These are phyloP conservation scores for Hemicordylus capensis DNA, from an alignment of 2,113 vertebrate species.

Conservation along the genomic window DNA sequence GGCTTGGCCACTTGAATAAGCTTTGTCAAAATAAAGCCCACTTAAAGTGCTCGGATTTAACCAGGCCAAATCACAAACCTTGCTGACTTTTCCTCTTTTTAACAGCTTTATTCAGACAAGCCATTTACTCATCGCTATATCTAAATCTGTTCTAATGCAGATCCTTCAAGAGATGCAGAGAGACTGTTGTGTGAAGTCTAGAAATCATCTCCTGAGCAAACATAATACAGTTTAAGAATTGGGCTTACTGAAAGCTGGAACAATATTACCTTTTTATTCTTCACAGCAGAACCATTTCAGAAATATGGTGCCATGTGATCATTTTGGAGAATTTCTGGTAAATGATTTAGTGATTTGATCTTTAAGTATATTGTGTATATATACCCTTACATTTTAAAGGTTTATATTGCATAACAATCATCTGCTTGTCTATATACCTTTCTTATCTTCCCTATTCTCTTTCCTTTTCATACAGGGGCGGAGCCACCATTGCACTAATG, in stretches of 20 bases:
- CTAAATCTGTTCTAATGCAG: slow-evolving; percentile 53
- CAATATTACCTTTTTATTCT: slow-evolving; percentile 26
- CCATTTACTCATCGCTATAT: slow-evolving; percentile 42
- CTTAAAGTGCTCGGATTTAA: slow-evolving; percentile 63
- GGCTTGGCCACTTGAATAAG: slow-evolving; percentile 53
- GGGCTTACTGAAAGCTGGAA: slow-evolving; percentile 1
- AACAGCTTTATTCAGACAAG: slow-evolving; percentile 62
- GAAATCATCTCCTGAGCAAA: slow-evolving; percentile 24
- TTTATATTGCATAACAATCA: not conserved
- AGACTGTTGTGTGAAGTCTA: slow-evolving; percentile 32
- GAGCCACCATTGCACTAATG: too few species aligned
- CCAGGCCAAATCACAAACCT: slow-evolving; percentile 57
- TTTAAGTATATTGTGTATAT: not conserved
- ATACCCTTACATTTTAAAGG: not conserved
- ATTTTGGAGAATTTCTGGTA: not conserved
- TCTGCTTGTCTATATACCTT: not conserved
- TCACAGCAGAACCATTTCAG: slow-evolving; percentile 28
- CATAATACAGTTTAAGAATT: slow-evolving; percentile 39
- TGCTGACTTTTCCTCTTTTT: slow-evolving; percentile 39
- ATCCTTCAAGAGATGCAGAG: slow-evolving; percentile 55
- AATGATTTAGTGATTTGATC: not conserved
- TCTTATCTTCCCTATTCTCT: not conserved
- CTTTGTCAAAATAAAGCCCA: slow-evolving; percentile 53
- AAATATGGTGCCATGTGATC: not conserved
- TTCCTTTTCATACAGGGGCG: not conserved